phyloP scores from a whole-genome alignment of 2,888 invertebrate genomes.

The Abscondita cerata region DNA sequence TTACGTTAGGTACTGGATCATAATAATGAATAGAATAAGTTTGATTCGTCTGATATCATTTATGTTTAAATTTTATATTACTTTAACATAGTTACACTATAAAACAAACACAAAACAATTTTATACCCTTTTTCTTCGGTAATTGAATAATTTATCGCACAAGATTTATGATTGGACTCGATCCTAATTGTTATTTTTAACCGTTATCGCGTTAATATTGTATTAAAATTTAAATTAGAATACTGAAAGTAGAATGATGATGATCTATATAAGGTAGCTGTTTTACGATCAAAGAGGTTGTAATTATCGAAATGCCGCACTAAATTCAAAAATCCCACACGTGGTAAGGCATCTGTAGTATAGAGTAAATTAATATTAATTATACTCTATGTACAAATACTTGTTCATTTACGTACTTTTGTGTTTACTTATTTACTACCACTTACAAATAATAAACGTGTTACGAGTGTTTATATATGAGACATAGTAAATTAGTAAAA shows the following conservation, averaged over 20 bases:
- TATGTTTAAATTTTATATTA: no score
- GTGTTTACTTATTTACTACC: no score
- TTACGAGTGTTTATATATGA: no score
- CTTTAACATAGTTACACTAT: background rate
- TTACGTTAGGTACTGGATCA: no score
- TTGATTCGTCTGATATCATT: no score
- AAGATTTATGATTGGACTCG: no score
- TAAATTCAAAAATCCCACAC: background rate
- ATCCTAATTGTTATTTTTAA: background rate
- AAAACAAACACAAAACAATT: background rate
- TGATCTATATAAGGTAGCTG: conserved; percentile 6
- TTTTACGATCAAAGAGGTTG: background rate
- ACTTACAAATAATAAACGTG: no score
- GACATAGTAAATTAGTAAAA: no score
- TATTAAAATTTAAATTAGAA: conserved; percentile 5
- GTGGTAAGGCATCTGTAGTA: background rate
- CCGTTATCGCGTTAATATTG: background rate
- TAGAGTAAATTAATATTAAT: background rate
- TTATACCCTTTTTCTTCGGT: no score
- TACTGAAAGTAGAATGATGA: background rate
- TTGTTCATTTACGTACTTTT: background rate
- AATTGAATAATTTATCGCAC: no score
- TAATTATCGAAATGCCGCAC: background rate
- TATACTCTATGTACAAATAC: no score
- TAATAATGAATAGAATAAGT: no score